Percentiles rank a stretch among this genome's conserved stretches.
These are phyloP conservation scores for Sycophaga agraensis DNA, from an alignment of 1,140 invertebrate species.

Conservation along the genomic window DNA sequence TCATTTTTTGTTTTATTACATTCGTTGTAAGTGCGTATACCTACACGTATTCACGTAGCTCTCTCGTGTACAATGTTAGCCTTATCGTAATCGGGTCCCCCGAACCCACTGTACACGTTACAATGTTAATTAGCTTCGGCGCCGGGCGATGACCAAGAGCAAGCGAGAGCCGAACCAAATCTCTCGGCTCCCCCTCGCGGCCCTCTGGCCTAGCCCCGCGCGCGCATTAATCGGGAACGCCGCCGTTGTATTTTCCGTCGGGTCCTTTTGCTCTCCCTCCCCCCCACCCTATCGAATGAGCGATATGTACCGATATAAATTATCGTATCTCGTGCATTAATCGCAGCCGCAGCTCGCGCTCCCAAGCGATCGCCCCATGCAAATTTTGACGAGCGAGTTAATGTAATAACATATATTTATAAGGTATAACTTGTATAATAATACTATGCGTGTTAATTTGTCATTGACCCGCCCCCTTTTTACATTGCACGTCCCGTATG, in stretches of 20 bases:
- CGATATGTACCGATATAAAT: conserved; percentile 47
- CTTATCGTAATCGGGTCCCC: neutral
- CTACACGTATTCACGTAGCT: neutral
- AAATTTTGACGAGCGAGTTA: no score
- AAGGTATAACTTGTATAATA: no score
- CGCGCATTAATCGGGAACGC: neutral
- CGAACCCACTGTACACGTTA: conserved; percentile 3
- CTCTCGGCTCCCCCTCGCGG: no score
- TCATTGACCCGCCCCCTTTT: no score
- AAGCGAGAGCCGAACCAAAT: neutral
- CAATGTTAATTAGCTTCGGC: neutral
- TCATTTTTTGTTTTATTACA: conserved; percentile 40
- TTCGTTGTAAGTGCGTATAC: conserved; percentile 43
- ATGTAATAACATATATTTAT: no score
- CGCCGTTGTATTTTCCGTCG: neutral
- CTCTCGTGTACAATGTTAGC: conserved; percentile 3
- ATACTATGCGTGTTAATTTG: no score
- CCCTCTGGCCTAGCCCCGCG: no score
- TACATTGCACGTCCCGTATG: no score
- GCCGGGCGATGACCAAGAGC: neutral
- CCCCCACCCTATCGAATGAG: conserved; percentile 10
- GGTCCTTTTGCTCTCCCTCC: neutral
- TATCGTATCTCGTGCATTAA: conserved; percentile 15
- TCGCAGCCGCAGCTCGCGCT: no score
- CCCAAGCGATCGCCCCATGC: no score